These are phyloP conservation scores for Distichodus sexfasciatus DNA, from an alignment of 2,797 vertebrate species.

Conservation along the genomic window DNA sequence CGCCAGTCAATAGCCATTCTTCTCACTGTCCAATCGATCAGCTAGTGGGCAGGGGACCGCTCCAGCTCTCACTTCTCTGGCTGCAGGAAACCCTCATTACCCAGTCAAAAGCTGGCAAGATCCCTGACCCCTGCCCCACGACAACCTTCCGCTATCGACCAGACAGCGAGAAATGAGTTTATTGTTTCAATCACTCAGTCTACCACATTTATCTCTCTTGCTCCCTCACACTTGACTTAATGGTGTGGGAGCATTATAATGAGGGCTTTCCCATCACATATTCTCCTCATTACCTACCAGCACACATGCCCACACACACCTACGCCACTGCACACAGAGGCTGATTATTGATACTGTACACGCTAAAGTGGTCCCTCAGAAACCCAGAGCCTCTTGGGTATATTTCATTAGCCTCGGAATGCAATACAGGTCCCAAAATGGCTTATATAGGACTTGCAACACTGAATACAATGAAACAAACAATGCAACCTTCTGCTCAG, in stretches of 20 bases:
- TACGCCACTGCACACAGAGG: slow-evolving; percentile 19
- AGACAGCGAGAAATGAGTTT: slow-evolving; percentile 42
- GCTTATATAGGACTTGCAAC: not conserved
- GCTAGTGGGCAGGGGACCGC: slow-evolving; percentile 17
- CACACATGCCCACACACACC: slow-evolving; percentile 26
- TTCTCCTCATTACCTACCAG: slow-evolving; percentile 45
- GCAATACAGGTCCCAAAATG: slow-evolving; percentile 31
- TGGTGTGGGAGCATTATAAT: slow-evolving; percentile 49
- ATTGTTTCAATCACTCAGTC: slow-evolving; percentile 49
- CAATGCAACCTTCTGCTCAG: not conserved
- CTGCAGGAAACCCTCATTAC: slow-evolving; percentile 31
- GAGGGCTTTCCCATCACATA: slow-evolving; percentile 46
- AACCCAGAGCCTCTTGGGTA: slow-evolving; percentile 41
- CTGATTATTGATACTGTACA: slow-evolving; percentile 48
- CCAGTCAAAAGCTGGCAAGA: slow-evolving; percentile 27
- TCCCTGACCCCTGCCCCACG: slow-evolving; percentile 25
- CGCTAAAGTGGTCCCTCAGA: slow-evolving; percentile 53
- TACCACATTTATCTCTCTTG: slow-evolving; percentile 15
- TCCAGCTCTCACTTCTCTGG: not conserved
- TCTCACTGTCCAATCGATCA: slow-evolving; percentile 34
- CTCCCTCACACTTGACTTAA: slow-evolving; percentile 39
- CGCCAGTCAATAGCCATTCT: slow-evolving; percentile 38
- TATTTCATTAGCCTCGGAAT: slow-evolving; percentile 43
- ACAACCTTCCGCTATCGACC: slow-evolving; percentile 37
- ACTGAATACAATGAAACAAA: not conserved